A percentile compares a stretch with the other conserved stretches of the same genome.
These are phyloP conservation scores for Calidris pugnax DNA, from an alignment of 2,113 vertebrate genomes.

Conservation along the genomic window DNA sequence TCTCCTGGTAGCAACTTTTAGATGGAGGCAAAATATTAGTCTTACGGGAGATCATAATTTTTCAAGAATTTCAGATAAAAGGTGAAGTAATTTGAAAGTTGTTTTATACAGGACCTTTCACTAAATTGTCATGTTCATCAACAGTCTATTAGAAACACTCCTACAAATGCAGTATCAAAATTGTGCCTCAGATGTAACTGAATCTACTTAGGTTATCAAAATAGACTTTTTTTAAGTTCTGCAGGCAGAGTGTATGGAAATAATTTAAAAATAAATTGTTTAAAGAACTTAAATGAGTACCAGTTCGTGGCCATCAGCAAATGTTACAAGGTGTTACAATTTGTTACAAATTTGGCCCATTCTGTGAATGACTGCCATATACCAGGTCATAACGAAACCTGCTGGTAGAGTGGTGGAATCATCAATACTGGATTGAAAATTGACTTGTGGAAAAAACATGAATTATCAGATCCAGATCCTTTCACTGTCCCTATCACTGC, in stretches of 20 bases:
- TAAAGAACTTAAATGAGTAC: not conserved
- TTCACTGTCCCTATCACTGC: not conserved
- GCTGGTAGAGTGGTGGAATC: not conserved
- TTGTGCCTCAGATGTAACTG: not conserved
- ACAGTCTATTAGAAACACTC: not conserved
- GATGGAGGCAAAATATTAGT: not conserved
- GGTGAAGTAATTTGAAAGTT: not conserved
- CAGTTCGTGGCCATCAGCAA: not conserved
- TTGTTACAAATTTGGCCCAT: not conserved
- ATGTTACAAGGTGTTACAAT: not conserved
- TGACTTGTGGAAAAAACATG: not conserved
- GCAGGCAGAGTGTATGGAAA: not conserved
- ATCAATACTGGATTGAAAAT: not conserved
- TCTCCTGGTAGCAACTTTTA: not conserved
- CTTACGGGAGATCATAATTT: not conserved
- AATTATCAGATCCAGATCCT: not conserved
- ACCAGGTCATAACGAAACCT: not conserved
- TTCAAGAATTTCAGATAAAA: not conserved
- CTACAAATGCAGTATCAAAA: not conserved
- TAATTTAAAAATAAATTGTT: not conserved
- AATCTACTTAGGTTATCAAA: not conserved
- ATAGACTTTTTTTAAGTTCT: not conserved
- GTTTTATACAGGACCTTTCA: not conserved
- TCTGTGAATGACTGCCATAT: not conserved
- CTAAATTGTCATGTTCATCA: not conserved